A percentile compares a stretch with the other conserved stretches of the same genome.
Conservation (phyloP, 2,113 vertebrate genomes). For the Morone chrysops region DNA sequence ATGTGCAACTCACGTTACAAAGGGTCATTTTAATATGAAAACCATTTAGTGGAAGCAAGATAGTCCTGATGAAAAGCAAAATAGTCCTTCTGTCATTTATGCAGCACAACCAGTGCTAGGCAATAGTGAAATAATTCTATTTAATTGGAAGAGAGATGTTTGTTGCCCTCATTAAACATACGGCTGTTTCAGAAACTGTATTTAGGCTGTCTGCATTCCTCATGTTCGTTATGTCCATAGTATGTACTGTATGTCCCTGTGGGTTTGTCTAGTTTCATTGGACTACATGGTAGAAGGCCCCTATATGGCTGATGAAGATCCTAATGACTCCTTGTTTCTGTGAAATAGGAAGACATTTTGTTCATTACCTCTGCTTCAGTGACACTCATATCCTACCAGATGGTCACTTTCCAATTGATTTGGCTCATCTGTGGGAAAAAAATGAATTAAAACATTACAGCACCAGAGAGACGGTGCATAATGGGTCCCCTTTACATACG, state of each 20-base stretch:
- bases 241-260: background rate
- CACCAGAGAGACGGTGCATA: conserved; percentile 85
- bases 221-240: conserved; percentile 1
- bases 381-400: conserved; percentile 86
- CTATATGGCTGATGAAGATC: conserved; percentile 72
- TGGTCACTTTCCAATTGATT: conserved; percentile 93
- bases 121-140: conserved; percentile 4
- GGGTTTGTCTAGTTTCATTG: conserved; percentile 57
- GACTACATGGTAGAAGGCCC: conserved; percentile 50
- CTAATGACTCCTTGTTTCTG: conserved; percentile 81
- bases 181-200: conserved; percentile 9
- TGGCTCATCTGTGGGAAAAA: conserved; percentile 88
- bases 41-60: conserved; percentile 57
- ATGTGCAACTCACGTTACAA: conserved; percentile 70
- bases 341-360: conserved; percentile 83
- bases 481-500: conserved; percentile 86
- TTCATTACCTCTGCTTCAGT: conserved; percentile 87
- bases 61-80: conserved; percentile 46
- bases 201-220: background rate
- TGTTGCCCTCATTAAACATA: conserved; percentile 7
- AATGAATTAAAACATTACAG: conserved; percentile 89
- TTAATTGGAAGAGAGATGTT: conserved; percentile 15
- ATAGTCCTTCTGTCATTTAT: conserved; percentile 15
- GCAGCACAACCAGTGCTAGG: background rate
- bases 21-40: conserved; percentile 73